Conservation (phyloP, 2,797 vertebrate genomes). For the Xerus rutilus region DNA sequence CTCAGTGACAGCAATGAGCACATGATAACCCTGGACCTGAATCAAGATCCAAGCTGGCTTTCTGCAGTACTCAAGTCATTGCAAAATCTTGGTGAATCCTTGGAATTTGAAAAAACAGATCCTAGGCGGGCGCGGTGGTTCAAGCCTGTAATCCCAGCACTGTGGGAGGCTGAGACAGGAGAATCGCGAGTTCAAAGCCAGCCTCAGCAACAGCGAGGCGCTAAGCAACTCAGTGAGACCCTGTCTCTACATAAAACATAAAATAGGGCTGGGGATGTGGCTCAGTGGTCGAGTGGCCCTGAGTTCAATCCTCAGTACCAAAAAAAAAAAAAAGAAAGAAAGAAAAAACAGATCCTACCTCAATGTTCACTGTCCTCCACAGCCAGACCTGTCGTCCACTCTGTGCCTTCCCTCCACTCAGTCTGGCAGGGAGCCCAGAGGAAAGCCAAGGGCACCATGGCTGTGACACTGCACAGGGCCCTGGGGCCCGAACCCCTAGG, state of each 20-base stretch:
- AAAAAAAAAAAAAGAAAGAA: not conserved
- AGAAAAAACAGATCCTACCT: not conserved
- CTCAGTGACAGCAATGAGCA: not conserved
- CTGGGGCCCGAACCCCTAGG: not conserved
- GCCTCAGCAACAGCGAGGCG: no score
- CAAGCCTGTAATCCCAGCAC: no score
- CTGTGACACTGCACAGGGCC: not conserved
- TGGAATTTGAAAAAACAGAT: not conserved
- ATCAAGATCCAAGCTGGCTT: constrained; percentile 27
- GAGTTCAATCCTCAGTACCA: no score
- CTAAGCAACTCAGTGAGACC: no score
- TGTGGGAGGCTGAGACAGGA: no score
- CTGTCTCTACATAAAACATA: no score
- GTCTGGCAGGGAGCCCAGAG: not conserved
- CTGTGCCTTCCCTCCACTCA: not conserved
- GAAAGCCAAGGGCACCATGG: not conserved
- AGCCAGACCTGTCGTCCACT: not conserved
- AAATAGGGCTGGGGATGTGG: no score
- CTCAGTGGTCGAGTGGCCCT: no score
- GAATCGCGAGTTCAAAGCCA: no score
- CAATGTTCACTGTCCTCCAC: not conserved
- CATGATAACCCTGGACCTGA: not conserved
- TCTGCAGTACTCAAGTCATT: not conserved
- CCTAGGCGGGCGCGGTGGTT: not conserved
- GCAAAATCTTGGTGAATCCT: constrained; percentile 7